Conservation (phyloP, 2,113 vertebrate species). For the Psophia crepitans region DNA sequence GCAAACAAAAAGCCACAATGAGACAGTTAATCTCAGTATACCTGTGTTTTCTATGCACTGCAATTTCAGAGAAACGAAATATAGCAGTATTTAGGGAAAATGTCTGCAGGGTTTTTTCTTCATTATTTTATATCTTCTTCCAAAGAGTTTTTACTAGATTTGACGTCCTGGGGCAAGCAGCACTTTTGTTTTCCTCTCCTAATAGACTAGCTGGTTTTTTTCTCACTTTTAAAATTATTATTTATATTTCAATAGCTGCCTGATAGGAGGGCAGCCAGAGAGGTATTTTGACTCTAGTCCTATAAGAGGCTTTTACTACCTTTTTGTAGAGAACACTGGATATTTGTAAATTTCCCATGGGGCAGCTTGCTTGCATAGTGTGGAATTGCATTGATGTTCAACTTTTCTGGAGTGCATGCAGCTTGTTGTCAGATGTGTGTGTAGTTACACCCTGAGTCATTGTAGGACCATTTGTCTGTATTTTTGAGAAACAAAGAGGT, state of each 20-base stretch:
- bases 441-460: background rate
- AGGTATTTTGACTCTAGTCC: background rate
- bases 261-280: background rate
- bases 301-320: background rate
- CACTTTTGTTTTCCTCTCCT: background rate
- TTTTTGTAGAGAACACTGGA: background rate
- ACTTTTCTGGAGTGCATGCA: background rate
- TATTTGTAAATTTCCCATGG: background rate
- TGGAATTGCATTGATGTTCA: background rate
- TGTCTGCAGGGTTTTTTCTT: background rate
- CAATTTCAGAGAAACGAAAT: background rate
- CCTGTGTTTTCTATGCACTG: background rate
- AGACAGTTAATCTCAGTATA: background rate
- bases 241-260: background rate
- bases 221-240: background rate
- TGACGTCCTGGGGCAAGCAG: background rate
- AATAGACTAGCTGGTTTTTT: background rate
- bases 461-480: background rate
- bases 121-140: background rate
- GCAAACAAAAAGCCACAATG: background rate
- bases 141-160: background rate
- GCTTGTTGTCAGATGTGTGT: background rate
- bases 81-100: background rate
- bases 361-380: background rate
- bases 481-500: background rate